Evolutionary conservation across 2,797 vertebrate species (phyloP), one percentile per base, ranked within the genome.

Genomic region (Sebastes taczanowskii): DNA sequence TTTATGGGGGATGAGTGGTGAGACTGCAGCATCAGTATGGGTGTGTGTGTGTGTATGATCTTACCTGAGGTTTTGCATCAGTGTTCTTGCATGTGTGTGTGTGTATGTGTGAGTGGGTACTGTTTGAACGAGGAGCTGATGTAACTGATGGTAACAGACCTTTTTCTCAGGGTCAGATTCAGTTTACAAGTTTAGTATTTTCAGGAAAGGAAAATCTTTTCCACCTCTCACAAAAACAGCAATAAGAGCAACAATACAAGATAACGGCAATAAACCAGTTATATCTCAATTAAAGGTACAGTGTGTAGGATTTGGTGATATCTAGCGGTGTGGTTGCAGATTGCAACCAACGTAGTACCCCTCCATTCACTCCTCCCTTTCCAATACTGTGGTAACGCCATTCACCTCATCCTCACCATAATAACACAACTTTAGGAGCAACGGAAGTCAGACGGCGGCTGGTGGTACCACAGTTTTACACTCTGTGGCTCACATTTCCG

Each of bases 141-240:
- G 92, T 91, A 94, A 94, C 88, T 72, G 77, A 82, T 66, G 65
- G 91, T 83, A 93, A 95, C 80, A 68, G 7, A 58, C 52, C 56
- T 65, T 49, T 64, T 63, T 87, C 35, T 68, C 49, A 84, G 30
- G 55, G 68, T 68, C 74, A 56, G 32, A 55, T 77, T 74, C 61
- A 58, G 30, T 83, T 82, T 69, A 68, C 82, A 76, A 61, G 69
- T 79, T 85, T 32, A 66, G 18, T 65, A 38, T 29, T 81, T 80
- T 88, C 78, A 85, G 76, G 68, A 86, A 81, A 68, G 18, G 8
- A 77, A 79, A 71, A 69, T 27, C 10, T 5, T 71, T n/a, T 42
- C 34, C 22, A 74, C 18, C 32, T 63, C 49, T 55, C 42, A 68
- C 46, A 74, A 65, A 23, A 59, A 68, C 65, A 77, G 65, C 73